Evolutionary conservation across 2,888 invertebrate genomes (phyloP).

Genomic region (Drosophila falleni): DNA sequence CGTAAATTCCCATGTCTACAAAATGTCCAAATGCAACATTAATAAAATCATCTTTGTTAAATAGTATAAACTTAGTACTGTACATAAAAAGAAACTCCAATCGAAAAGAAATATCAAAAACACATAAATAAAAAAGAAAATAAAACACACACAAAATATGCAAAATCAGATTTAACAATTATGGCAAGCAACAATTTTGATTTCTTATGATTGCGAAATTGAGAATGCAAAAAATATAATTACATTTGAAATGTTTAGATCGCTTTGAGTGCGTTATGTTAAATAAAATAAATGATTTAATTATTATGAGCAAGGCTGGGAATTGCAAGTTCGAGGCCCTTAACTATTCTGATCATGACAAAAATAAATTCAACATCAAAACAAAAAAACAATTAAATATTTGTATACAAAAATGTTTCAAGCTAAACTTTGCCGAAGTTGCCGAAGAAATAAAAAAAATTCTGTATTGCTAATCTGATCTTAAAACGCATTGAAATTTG

Average conservation of each 20-base stretch:
- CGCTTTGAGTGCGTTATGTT: conserved; percentile 21
- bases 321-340: conserved; percentile 31
- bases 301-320: conserved; percentile 27
- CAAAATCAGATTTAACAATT: conserved; percentile 36
- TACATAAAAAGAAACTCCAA: conserved; percentile 31
- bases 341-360: background rate
- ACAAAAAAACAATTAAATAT: background rate
- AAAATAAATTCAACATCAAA: no score
- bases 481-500: background rate
- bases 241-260: conserved; percentile 12
- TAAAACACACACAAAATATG: conserved; percentile 28
- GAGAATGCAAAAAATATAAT: conserved; percentile 17
- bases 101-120: conserved; percentile 23
- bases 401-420: background rate
- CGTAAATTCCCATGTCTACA: conserved; percentile 87
- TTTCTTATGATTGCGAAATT: conserved; percentile 15
- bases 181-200: conserved; percentile 37
- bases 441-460: background rate
- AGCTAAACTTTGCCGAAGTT: background rate
- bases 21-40: conserved; percentile 29
- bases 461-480: background rate
- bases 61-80: background rate
- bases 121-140: conserved; percentile 13
- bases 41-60: background rate
- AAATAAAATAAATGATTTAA: background rate